Base-by-base conservation (phyloP, 2,797 vertebrate species). In the Sebastes matsubarae region DNA sequence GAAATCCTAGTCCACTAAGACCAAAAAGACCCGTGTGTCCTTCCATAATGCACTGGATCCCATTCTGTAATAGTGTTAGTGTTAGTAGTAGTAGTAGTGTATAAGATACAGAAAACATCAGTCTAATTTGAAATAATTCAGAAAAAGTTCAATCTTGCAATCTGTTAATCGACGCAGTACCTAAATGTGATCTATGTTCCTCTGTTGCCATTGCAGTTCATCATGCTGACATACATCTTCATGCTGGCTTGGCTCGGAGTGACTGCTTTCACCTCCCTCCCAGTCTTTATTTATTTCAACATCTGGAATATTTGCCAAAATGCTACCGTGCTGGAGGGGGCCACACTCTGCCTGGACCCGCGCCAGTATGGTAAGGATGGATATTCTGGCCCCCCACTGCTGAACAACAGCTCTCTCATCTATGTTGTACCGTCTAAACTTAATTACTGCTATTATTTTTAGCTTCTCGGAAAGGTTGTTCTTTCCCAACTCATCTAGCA, bases 221-320 rank as follows among this genome's bases (percentile, higher is more conserved):
- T 99, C 93, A 98, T 99, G 98, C 95, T 99, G 97, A 99, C 98
- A 13, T 99, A 99, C 93, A 96, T 99, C 90, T 99, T 99, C 95
- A 99, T 99, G 98, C 92, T 99, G 96, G 98, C 98, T 89, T 99
- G 98, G 98, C 96, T 99, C 16, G 98, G 97, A 0, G 97, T 99
- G 85, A 99, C 98, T 2, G 98, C 97, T 11, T 99, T 99, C 88
- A 99, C 98, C 77, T 97, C 98, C 69, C 94, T 99, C 80, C 98
- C 98, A 0, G 98, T 99, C 92, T 99, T 98, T 86, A 98, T 99
- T 95, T 99, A 99, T 91, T 99, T 99, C 95, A 99, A 99, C 87
- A 96, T 99, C 93, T 99, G 98, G 98, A 98, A 97, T 86, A 97
- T 99, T 89, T 99, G 98, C 94, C 96, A 97, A 91, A 99, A 99